Base-by-base conservation (phyloP, 2,113 vertebrate species). In the Steatornis caripensis region DNA sequence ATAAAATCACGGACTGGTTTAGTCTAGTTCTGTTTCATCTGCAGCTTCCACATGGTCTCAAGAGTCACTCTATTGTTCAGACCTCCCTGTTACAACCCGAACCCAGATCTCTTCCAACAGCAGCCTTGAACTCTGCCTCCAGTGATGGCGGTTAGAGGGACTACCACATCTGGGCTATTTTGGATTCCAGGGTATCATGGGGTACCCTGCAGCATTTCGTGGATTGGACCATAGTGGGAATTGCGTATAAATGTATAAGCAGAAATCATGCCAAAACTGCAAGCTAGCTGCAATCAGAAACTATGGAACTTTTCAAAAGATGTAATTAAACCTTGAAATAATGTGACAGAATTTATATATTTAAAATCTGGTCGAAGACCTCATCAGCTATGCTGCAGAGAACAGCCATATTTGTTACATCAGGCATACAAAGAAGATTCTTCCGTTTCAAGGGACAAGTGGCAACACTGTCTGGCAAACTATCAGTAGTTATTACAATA, bases 381-480 rank as follows among this genome's bases (percentile, higher is more conserved):
- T 84, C 53, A 74, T 81, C 32, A 64, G 8, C 51, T 80, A 7
- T 89, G 72, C 61, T 93, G 60, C 62, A 77, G 54, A 88, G 34
- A 93, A 54, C 45, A 91, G 62, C 9, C n/a, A 26, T 23, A 32
- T n/a, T n/a, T n/a, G n/a, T 81, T 68, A 84, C 49, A 92, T 92
- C 87, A 88, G 37, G 46, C 83, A 94, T 29, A 21, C 76, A 93
- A 62, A 91, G 41, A 80, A 87, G 6, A 94, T 58, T 54, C 34
- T 78, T 94, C 64, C 20, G 84, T 95, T 91, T 94, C 51, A 88
- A 64, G 53, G 84, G 60, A 94, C 51, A 95, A 91, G 78, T 92
- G 64, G 49, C 71, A 90, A 85, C 29, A 55, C 32, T 92, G 15
- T 78, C 36, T 90, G 46, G 30, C 55, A 97, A 53, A 79, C 92